These are phyloP conservation scores for Anastrepha ludens DNA, from an alignment of 1,140 invertebrate genomes.

Conservation along the genomic window DNA sequence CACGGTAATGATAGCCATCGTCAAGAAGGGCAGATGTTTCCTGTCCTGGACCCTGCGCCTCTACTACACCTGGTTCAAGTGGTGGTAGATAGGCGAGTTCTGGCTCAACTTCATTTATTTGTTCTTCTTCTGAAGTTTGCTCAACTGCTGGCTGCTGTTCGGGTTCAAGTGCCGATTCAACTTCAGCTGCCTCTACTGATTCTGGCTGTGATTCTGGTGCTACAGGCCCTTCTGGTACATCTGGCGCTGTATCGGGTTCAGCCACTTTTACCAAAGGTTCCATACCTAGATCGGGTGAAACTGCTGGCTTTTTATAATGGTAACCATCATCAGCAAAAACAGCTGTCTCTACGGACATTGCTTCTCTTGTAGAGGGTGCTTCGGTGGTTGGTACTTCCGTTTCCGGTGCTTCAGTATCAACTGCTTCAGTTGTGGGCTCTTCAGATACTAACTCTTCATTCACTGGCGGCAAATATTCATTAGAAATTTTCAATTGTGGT, in stretches of 20 bases:
- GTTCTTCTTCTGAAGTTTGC: background rate
- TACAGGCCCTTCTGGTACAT: background rate
- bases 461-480: slow-evolving; percentile 65
- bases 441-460: slow-evolving; percentile 34
- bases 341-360: slow-evolving; percentile 58
- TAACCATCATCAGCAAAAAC: slow-evolving; percentile 67
- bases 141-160: background rate
- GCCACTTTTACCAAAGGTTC: slow-evolving; percentile 9
- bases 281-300: slow-evolving; percentile 18
- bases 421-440: background rate
- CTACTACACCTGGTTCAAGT: slow-evolving; percentile 57
- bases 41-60: slow-evolving; percentile 64
- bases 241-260: background rate
- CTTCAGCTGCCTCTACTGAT: background rate
- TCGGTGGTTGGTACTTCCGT: slow-evolving; percentile 18
- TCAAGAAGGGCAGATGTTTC: slow-evolving; percentile 64
- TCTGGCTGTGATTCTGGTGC: background rate
- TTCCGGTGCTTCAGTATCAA: background rate
- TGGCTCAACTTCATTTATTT: background rate
- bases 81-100: slow-evolving; percentile 65
- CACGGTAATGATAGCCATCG: slow-evolving; percentile 70
- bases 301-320: slow-evolving; percentile 60
- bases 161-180: background rate
- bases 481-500: slow-evolving; percentile 53
- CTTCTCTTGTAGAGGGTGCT: background rate